These are phyloP conservation scores for Clarias batrachus DNA, from an alignment of 2,113 vertebrate species.

Conservation along the genomic window DNA sequence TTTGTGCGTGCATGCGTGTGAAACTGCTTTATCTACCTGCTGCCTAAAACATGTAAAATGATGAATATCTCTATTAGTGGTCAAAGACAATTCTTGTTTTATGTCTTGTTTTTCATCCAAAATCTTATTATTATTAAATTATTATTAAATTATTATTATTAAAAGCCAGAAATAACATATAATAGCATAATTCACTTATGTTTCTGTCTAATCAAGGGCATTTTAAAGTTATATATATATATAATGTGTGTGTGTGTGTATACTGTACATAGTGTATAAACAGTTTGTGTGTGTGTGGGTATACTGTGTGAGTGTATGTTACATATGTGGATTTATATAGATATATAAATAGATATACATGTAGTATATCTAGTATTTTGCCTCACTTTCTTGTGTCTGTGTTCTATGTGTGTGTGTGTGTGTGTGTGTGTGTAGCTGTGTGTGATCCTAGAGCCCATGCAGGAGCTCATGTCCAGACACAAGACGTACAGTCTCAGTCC, in stretches of 20 bases:
- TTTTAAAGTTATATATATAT: not conserved
- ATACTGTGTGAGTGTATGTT: slow-evolving; percentile 31
- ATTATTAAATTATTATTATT: slow-evolving; percentile 3
- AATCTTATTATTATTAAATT: not conserved
- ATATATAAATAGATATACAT: not conserved
- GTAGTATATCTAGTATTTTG: not conserved
- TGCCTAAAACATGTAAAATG: not conserved
- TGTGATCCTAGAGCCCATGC: slow-evolving; percentile 99
- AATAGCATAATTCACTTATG: not conserved
- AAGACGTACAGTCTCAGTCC: slow-evolving; percentile 99
- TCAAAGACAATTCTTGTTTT: not conserved
- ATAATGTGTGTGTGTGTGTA: not conserved
- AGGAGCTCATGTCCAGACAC: slow-evolving; percentile 99
- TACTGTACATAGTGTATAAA: not conserved
- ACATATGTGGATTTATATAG: too few relatives aligned
- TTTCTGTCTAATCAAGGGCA: not conserved
- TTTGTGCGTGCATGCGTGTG: not conserved
- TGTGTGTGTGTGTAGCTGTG: slow-evolving; percentile 82
- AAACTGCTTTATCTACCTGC: slow-evolving; percentile 8
- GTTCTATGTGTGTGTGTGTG: not conserved
- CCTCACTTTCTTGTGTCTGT: not conserved
- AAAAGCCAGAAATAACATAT: not conserved
- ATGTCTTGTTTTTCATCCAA: not conserved
- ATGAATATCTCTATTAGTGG: not conserved
- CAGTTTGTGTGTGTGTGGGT: slow-evolving; percentile 1